These are phyloP conservation scores for Camponotus vicinus DNA, from an alignment of 1,140 invertebrate genomes.

Conservation along the genomic window DNA sequence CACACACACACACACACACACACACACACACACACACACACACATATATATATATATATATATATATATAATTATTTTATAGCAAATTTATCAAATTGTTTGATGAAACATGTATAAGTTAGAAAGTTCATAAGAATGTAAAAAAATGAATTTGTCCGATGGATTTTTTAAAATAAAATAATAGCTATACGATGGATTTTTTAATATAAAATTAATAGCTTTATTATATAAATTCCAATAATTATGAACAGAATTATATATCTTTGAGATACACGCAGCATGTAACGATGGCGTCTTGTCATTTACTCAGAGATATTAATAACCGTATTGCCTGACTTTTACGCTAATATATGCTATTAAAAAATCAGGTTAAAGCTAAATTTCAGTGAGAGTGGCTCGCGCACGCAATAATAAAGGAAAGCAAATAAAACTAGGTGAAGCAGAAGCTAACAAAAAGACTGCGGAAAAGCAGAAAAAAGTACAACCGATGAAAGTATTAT, in stretches of 20 bases:
- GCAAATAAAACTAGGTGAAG: conserved; percentile 69
- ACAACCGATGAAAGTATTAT: conserved; percentile 77
- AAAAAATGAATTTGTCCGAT: neutral
- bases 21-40: no score
- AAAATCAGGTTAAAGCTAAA: conserved; percentile 50
- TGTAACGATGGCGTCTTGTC: neutral
- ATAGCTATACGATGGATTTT: no score
- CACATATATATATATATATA: no score
- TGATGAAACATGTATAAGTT: neutral
- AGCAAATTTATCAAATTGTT: no score
- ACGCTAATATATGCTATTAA: conserved; percentile 15
- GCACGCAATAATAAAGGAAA: conserved; percentile 73
- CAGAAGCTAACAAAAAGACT: conserved; percentile 72
- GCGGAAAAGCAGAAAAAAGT: conserved; percentile 68
- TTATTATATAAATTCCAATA: neutral
- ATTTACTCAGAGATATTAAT: conserved; percentile 20
- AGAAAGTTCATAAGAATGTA: neutral
- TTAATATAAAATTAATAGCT: neutral
- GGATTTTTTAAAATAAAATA: neutral
- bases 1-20: no score
- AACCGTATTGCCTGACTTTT: conserved; percentile 27
- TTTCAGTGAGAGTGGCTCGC: conserved; percentile 64
- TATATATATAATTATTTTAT: no score
- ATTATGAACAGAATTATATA: neutral
- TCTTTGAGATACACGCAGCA: neutral